These are phyloP conservation scores for Amiota minor DNA, from an alignment of 2,888 invertebrate genomes.

Conservation along the genomic window DNA sequence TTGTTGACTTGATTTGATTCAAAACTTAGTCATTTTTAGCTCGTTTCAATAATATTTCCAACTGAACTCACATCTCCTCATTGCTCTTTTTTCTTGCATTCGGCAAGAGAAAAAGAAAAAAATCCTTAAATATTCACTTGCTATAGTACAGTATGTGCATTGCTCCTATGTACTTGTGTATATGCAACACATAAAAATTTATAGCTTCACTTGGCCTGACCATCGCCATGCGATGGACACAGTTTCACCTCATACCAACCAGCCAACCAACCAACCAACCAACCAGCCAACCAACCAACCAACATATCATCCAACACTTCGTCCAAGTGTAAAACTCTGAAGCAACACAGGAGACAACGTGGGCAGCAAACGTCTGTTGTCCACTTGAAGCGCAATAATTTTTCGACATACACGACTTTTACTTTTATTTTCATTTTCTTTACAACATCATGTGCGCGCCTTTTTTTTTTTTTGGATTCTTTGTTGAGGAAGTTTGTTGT, in stretches of 20 bases:
- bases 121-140: neutral
- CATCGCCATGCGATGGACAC: too few species aligned
- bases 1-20: neutral
- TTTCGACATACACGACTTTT: conserved; percentile 37
- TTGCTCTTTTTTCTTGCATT: too few species aligned
- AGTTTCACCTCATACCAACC: neutral
- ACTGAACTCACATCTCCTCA: too few species aligned
- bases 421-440: conserved; percentile 31
- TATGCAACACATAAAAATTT: conserved; percentile 53
- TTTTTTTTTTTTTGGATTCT: neutral
- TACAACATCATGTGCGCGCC: too few species aligned
- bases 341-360: too few species aligned
- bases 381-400: conserved; percentile 46
- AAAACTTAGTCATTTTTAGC: too few species aligned
- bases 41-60: too few species aligned
- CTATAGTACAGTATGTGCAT: neutral
- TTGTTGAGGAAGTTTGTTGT: conserved; percentile 24
- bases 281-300: neutral
- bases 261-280: neutral
- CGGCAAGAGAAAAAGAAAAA: neutral
- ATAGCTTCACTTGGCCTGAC: conserved; percentile 44
- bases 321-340: neutral
- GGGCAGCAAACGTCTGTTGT: conserved; percentile 29
- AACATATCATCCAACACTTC: neutral
- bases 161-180: conserved; percentile 33